Evolutionary conservation across 2,113 vertebrate species (phyloP), one percentile per base, ranked within the genome.

Genomic region (Podiceps cristatus): DNA sequence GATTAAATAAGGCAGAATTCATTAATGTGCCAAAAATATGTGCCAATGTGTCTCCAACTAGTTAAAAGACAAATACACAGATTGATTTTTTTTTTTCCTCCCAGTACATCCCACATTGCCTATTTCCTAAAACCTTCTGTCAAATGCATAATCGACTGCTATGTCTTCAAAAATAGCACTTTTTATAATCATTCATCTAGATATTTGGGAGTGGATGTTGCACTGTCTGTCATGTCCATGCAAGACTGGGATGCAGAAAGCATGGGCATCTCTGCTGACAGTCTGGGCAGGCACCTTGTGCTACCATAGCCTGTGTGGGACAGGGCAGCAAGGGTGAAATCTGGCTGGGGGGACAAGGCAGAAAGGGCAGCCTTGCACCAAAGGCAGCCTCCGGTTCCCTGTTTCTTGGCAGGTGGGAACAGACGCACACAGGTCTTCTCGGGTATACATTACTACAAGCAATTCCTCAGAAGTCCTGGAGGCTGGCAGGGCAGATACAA

Each of bases 111-210:
- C 98, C 98, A 98, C 98, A 98, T 98, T 98, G 98, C 98, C 98
- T 98, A 98, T 98, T 98, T 98, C 98, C 98, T 98, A 98, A 98
- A 98, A 98, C 98, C 98, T 98, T 98, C 98, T 98, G 98, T 98
- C 98, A 98, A 97, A 98, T 97, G 98, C 98, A 98, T 98, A 98
- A 98, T 98, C 98, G 97, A 98, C 98, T 98, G 98, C 97, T 98
- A 97, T 92, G 95, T 82, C 98, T 98, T 98, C 97, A 98, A 97
- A 98, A 98, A 98, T 98, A 98, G 96, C 98, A 94, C 95, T 96
- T 95, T 95, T 97, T 91, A 86, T 96, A 94, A 98, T 96, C 96
- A 97, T 97, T 97, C 97, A 97, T 98, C 96, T 95, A 98, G 97
- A 97, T 94, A 94, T 93, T 74, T 90, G 68, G 89, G 96, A 97